Evolutionary conservation across 2,888 invertebrate genomes (phyloP).

Genomic region (Digitonthophagus gazella): DNA sequence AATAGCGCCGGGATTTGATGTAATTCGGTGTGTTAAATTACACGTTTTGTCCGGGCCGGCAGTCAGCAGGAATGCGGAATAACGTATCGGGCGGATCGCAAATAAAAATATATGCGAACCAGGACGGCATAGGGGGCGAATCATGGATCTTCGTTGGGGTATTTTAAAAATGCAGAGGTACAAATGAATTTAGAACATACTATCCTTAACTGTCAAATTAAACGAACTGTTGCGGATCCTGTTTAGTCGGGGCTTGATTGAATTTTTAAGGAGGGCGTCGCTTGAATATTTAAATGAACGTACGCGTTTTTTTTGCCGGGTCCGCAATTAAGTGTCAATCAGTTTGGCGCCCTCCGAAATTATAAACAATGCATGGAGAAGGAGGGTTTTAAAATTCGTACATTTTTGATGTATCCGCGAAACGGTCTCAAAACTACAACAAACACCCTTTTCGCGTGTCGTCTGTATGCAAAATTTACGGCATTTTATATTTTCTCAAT

Average conservation of each 20-base stretch:
- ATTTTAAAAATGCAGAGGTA: slow-evolving; percentile 24
- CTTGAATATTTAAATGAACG: slow-evolving; percentile 23
- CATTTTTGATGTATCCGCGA: not conserved
- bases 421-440: slow-evolving; percentile 4
- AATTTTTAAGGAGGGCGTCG: slow-evolving; percentile 23
- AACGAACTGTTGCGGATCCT: slow-evolving; percentile 23
- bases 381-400: not conserved
- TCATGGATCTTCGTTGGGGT: slow-evolving; percentile 13
- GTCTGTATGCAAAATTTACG: not conserved
- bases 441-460: slow-evolving; percentile 2
- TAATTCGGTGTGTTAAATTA: slow-evolving; percentile 10
- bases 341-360: not conserved
- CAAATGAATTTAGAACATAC: slow-evolving; percentile 25
- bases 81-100: slow-evolving; percentile 7
- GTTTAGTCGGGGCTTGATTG: slow-evolving; percentile 22
- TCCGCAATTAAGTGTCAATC: slow-evolving; percentile 17
- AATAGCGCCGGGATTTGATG: slow-evolving; percentile 1
- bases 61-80: not conserved
- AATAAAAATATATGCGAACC: slow-evolving; percentile 11
- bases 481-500: slow-evolving; percentile 15
- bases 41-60: not conserved
- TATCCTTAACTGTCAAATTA: slow-evolving; percentile 27
- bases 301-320: slow-evolving; percentile 10
- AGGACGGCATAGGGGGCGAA: not conserved
- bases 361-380: slow-evolving; percentile 5